A percentile compares a stretch with the other conserved stretches of the same genome.
Conservation (phyloP, 2,113 vertebrate species). For the Numenius arquata region DNA sequence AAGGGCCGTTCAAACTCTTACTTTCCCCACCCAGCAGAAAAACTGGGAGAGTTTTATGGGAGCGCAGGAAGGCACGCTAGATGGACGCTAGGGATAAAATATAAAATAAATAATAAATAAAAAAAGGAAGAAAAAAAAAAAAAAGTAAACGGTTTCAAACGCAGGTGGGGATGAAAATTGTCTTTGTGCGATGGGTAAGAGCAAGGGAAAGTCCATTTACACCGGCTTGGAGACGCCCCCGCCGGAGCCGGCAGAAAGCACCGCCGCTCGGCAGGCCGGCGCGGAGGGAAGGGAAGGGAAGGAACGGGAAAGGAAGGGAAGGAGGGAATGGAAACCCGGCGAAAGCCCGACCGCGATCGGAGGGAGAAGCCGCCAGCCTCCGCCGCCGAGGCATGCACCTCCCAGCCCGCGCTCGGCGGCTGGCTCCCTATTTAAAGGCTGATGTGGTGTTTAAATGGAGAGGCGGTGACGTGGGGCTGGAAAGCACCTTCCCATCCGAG, state of each 20-base stretch:
- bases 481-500: constrained; percentile 96
- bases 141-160: not conserved
- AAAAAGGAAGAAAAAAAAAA: not conserved
- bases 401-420: constrained; percentile 74
- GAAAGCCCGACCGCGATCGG: not conserved
- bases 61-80: not conserved
- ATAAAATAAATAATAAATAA: not conserved
- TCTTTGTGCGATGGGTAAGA: not conserved
- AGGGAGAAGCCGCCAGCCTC: constrained; percentile 33
- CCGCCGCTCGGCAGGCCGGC: not conserved
- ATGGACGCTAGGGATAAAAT: not conserved
- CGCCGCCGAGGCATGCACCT: constrained; percentile 73
- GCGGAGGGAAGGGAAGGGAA: not conserved
- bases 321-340: not conserved
- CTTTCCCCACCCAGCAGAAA: not conserved
- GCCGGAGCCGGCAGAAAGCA: not conserved
- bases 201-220: not conserved
- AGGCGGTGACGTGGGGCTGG: constrained; percentile 93
- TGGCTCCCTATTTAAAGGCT: constrained; percentile 94
- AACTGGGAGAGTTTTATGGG: not conserved
- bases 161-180: not conserved
- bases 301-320: not conserved
- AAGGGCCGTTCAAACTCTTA: not conserved
- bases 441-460: constrained; percentile 94
- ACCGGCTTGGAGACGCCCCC: not conserved